Evolutionary conservation across 2,797 vertebrate genomes (phyloP), one percentile per base, ranked within the genome.

Genomic region (Mormyrus hasselquistii): DNA sequence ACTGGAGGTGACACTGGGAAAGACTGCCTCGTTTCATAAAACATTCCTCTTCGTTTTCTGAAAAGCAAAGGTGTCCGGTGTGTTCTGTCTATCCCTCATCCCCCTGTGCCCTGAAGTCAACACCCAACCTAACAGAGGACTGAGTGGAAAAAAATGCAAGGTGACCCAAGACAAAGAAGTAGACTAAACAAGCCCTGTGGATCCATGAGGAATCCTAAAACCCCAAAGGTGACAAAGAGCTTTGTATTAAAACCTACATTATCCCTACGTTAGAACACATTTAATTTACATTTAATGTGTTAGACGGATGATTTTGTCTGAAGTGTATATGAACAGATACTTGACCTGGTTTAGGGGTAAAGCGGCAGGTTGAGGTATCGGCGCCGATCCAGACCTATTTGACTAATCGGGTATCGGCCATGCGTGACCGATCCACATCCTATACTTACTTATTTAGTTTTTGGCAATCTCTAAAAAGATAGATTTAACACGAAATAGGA

Each of bases 11-110:
- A 95, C 94, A 96, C 94, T 88, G 92, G 92, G 93, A 93, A 95
- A 95, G 94, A 95, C 94, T 96, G 95, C 96, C 95, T 95, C 93
- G 95, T 95, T 94, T 95, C 93, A 93, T 94, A 88, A 91, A 91
- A 91, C 92, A 91, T 92, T 90, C 91, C 88, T 90, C 90, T 92
- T 92, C 91, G 90, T 93, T 90, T 53, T 53, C 83, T 53, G 83
- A 16, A 38, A 59, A 87, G 53, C 2, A 65, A 49, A 29, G 16
- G 50, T 4, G 29, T 29, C 55, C 44, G 57, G 55, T 41, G 16
- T 88, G 22, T n/a, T 25, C 57, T 12, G 57, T 10, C 22, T 4
- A 44, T 47, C 19, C 59, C 57, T 41, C n/a, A 5, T 87, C 55
- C 34, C 85, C 34, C 8, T 49, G 44, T 49, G 44, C 19, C 38